Percentiles rank a stretch among this genome's conserved stretches.
phyloP scores from a whole-genome alignment of 2,888 invertebrate genomes.

The Oconnorella tubifera region DNA sequence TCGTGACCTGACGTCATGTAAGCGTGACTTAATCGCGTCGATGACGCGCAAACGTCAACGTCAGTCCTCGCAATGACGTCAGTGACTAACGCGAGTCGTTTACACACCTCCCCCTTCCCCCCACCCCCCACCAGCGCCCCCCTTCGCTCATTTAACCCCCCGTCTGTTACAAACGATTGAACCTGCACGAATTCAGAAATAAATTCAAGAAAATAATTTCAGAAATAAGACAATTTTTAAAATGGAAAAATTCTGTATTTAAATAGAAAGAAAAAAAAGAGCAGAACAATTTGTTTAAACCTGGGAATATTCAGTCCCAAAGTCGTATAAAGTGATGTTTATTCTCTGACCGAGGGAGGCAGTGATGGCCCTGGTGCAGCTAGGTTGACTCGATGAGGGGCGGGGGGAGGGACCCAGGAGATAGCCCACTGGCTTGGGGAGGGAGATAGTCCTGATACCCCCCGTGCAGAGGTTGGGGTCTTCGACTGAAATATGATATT shows the following conservation, averaged over 20 bases:
- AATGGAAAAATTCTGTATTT: too few relatives aligned
- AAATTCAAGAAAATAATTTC: too few relatives aligned
- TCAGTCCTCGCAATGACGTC: slow-evolving; percentile 9
- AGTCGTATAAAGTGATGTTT: slow-evolving; percentile 20
- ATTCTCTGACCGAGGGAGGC: slow-evolving; percentile 17
- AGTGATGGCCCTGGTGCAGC: slow-evolving; percentile 6
- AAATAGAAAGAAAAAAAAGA: too few relatives aligned
- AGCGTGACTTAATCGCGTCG: slow-evolving; percentile 5
- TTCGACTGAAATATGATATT: too few relatives aligned
- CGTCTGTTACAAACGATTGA: too few relatives aligned
- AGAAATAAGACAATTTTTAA: too few relatives aligned
- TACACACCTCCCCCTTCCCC: not conserved
- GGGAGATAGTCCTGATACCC: slow-evolving; percentile 1
- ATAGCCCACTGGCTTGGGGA: slow-evolving; percentile 14
- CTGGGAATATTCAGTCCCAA: slow-evolving; percentile 1
- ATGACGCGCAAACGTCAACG: slow-evolving; percentile 14
- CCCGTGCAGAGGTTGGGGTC: not conserved
- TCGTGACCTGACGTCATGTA: slow-evolving; percentile 8
- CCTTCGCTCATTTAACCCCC: too few relatives aligned
- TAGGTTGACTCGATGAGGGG: not conserved
- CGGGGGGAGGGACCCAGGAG: slow-evolving; percentile 6
- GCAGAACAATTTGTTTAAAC: too few relatives aligned
- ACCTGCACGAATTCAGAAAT: too few relatives aligned
- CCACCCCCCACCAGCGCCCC: not conserved
- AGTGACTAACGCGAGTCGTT: slow-evolving; percentile 13